Evolutionary conservation across 2,888 invertebrate genomes (phyloP).

Genomic region (Acleris holmiana): DNA sequence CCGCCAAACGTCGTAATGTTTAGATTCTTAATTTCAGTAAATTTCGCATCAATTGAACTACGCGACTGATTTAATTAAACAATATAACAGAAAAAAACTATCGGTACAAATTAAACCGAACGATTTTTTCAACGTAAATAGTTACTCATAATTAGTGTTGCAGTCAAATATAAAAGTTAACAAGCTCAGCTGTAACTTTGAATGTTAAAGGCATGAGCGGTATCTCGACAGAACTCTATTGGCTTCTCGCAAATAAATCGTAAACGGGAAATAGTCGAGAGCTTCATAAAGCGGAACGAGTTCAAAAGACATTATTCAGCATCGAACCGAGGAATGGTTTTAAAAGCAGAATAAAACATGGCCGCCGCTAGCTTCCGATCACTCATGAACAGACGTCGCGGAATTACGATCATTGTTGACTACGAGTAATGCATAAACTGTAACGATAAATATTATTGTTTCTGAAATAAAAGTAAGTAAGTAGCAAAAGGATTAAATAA

Average conservation of each 20-base stretch:
- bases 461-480: too few relatives aligned
- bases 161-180: too few relatives aligned
- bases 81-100: too few relatives aligned
- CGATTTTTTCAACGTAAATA: too few relatives aligned
- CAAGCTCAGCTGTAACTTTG: constrained; percentile 1
- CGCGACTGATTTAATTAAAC: too few relatives aligned
- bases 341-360: constrained; percentile 40
- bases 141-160: too few relatives aligned
- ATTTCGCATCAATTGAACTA: too few relatives aligned
- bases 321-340: constrained; percentile 49
- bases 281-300: constrained; percentile 55
- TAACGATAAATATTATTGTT: constrained; percentile 14
- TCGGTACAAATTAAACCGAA: too few relatives aligned
- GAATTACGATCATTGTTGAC: constrained; percentile 24
- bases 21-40: too few relatives aligned
- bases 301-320: constrained; percentile 66
- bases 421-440: constrained; percentile 27
- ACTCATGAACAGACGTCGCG: constrained; percentile 28
- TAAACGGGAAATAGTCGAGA: constrained; percentile 56
- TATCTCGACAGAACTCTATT: constrained; percentile 22
- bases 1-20: too few relatives aligned
- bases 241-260: constrained; percentile 55
- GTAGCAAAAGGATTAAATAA: too few relatives aligned
- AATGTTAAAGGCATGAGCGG: constrained; percentile 10
- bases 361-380: constrained; percentile 26